These are phyloP conservation scores for Andrena flavipes DNA, from an alignment of 2,888 invertebrate genomes.

Conservation along the genomic window DNA sequence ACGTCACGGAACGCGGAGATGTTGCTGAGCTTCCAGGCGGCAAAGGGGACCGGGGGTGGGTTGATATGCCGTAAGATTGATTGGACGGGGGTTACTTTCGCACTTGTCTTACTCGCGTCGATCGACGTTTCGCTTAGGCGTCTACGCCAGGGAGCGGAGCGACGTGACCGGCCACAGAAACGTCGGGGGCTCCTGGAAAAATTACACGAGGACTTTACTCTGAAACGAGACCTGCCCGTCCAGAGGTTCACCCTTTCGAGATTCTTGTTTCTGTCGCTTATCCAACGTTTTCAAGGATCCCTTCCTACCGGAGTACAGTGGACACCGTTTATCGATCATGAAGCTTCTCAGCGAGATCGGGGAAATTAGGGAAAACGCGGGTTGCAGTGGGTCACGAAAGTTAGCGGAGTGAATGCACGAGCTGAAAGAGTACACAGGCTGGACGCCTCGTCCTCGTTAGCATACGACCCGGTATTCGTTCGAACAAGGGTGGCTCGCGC, in stretches of 20 bases:
- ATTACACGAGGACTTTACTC: constrained; percentile 34
- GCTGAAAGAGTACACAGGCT: constrained; percentile 49
- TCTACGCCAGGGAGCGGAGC: constrained; percentile 34
- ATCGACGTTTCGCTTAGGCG: constrained; percentile 72
- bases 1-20: constrained; percentile 51
- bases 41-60: constrained; percentile 23
- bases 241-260: background rate
- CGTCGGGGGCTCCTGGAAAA: constrained; percentile 39
- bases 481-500: constrained; percentile 42
- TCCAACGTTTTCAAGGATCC: no score
- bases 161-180: constrained; percentile 45
- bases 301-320: no score
- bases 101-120: constrained; percentile 75
- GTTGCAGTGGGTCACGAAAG: constrained; percentile 29
- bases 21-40: constrained; percentile 19
- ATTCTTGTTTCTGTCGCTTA: no score
- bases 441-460: constrained; percentile 52
- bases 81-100: constrained; percentile 74
- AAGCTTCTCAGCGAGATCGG: background rate
- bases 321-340: no score
- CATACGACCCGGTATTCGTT: constrained; percentile 49
- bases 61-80: constrained; percentile 73
- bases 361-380: constrained; percentile 34
- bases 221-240: background rate
- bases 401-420: constrained; percentile 41